A percentile compares a stretch with the other conserved stretches of the same genome.
Conservation (phyloP, 2,113 vertebrate genomes). For the Aphyosemion australe region DNA sequence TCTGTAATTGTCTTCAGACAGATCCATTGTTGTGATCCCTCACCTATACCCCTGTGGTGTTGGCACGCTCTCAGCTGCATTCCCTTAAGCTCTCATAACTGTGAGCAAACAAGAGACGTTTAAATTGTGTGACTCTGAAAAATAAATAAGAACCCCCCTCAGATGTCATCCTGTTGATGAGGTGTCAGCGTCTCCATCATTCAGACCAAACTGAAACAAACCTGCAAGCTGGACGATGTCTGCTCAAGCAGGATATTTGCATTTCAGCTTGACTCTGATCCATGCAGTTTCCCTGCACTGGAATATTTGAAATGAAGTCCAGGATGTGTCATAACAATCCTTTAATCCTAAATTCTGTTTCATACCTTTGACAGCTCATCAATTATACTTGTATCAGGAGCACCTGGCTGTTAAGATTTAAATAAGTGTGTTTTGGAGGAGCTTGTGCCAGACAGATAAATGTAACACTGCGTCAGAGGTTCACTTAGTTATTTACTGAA, state of each 20-base stretch:
- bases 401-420: constrained; percentile 22
- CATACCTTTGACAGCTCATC: constrained; percentile 36
- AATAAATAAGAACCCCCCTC: background rate
- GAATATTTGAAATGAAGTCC: background rate
- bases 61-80: constrained; percentile 36
- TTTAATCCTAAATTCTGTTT: constrained; percentile 11
- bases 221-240: background rate
- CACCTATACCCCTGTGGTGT: constrained; percentile 8
- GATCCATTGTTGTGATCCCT: constrained; percentile 36
- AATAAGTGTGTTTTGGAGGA: constrained; percentile 18
- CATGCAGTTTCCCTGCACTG: background rate
- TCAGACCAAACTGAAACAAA: constrained; percentile 8
- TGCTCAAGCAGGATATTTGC: constrained; percentile 15
- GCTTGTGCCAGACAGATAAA: constrained; percentile 7
- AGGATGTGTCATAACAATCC: constrained; percentile 9
- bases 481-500: constrained; percentile 30
- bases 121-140: constrained; percentile 1
- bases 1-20: constrained; percentile 47
- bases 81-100: constrained; percentile 38
- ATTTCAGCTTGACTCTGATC: background rate
- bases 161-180: background rate
- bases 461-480: constrained; percentile 12
- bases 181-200: background rate
- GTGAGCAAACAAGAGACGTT: constrained; percentile 27
- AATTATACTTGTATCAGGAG: constrained; percentile 23